Evolutionary conservation across 2,888 invertebrate species (phyloP).

Genomic region (Clostera curtula): DNA sequence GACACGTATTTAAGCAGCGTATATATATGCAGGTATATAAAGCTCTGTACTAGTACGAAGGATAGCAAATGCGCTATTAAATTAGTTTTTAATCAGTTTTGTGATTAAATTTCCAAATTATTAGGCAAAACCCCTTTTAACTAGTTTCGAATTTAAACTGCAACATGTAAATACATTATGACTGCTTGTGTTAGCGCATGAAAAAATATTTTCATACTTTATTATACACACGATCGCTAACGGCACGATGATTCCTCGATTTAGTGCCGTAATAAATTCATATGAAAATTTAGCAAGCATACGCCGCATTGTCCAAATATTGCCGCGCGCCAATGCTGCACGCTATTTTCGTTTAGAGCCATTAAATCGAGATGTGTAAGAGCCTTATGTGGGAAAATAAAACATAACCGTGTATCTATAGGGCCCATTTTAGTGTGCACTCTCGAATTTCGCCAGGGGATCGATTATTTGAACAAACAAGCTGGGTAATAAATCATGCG

Average conservation of each 20-base stretch:
- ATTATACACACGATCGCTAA: slow-evolving; percentile 25
- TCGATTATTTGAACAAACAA: slow-evolving; percentile 73
- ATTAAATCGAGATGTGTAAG: slow-evolving; percentile 52
- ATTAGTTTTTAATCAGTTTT: too few species aligned
- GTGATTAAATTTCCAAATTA: too few species aligned
- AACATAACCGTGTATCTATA: slow-evolving; percentile 22
- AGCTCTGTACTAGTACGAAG: too few species aligned
- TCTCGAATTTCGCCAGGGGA: slow-evolving; percentile 36
- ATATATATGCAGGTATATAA: too few species aligned
- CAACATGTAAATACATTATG: slow-evolving; percentile 14
- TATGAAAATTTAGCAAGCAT: slow-evolving; percentile 49
- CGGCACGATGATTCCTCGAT: slow-evolving; percentile 35
- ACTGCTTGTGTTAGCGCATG: slow-evolving; percentile 12
- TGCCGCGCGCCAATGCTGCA: slow-evolving; percentile 44
- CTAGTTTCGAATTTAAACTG: too few species aligned
- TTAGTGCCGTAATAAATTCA: slow-evolving; percentile 48
- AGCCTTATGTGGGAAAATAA: slow-evolving; percentile 23
- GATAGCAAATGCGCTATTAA: too few species aligned
- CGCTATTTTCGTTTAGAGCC: slow-evolving; percentile 54
- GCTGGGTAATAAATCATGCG: slow-evolving; percentile 68
- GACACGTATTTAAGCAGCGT: too few species aligned
- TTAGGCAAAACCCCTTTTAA: too few species aligned
- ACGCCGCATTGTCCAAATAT: slow-evolving; percentile 54
- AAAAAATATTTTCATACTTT: slow-evolving; percentile 14
- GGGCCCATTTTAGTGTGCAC: slow-evolving; percentile 27